Base-by-base conservation (phyloP, 2,113 vertebrate genomes). In the Pomatostomus ruficeps region DNA sequence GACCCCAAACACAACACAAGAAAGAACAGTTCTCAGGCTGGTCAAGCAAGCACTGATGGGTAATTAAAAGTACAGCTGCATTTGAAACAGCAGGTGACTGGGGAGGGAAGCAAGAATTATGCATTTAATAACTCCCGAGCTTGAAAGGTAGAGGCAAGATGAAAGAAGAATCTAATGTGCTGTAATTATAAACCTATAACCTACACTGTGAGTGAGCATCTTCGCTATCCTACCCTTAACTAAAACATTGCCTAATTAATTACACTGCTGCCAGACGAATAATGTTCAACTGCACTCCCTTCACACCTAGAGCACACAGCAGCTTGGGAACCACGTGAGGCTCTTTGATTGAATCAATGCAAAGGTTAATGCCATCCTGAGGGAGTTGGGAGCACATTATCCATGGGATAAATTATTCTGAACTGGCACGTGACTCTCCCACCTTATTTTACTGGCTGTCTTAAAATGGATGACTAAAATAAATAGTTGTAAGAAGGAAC, bases 291-390 rank as follows among this genome's bases (percentile, higher is more conserved):
- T 83, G 52, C 68, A 33, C 65, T 78, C 52, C 42, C 61, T 89
- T 58, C 92, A 35, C 48, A 88, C 63, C 31, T 21, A n/a, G 31
- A 58, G 52, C 48, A 31, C 23, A 46, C 3, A 12, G 42, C 58
- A 71, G 65, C 61, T 26, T 19, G 16, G 67, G 73, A 92, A 81
- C 36, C 54, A 15, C 0, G 1, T 13, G 38, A 68, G 63, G 57
- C 35, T 90, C 70, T 76, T 46, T 40, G 75, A 57, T 16, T 72
- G 87, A 78, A 92, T 89, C 91, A 52, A 62, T 85, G 48, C 35
- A 87, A 89, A 96, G 87, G 93, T 89, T 95, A 96, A 94, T 74
- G 65, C 68, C 67, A 55, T 55, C 91, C 93, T 82, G 59, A 51
- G 80, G 88, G 95, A 94, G 51, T 48, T 89, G 18, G 35, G 83